Conservation (phyloP, 2,113 vertebrate species). For the Pampusana beccarii region DNA sequence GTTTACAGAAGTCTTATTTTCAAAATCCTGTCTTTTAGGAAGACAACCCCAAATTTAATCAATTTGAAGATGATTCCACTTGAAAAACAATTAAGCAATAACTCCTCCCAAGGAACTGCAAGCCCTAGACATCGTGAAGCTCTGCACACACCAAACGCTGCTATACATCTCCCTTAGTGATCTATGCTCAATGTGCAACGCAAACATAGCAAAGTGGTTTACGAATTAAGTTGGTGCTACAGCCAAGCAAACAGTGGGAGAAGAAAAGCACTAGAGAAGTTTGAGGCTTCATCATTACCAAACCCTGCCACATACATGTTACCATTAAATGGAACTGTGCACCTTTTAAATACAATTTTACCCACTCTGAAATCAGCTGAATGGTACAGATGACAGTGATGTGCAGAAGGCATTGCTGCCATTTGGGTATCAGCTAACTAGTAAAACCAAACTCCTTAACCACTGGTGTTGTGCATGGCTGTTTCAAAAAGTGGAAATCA, state of each 20-base stretch:
- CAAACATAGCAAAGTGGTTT: rapidly evolving
- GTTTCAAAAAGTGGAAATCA: not conserved
- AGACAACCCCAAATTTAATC: not conserved
- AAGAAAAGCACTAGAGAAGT: not conserved
- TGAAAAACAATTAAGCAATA: not conserved
- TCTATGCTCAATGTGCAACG: rapidly evolving
- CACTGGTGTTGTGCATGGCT: not conserved
- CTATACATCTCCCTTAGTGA: not conserved
- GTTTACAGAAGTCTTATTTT: not conserved
- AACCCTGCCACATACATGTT: not conserved
- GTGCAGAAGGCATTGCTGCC: not conserved
- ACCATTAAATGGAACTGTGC: not conserved
- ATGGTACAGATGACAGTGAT: rapidly evolving
- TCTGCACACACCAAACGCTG: not conserved
- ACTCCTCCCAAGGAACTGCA: not conserved
- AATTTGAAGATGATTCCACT: not conserved
- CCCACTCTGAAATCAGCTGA: rapidly evolving
- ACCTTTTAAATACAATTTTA: not conserved
- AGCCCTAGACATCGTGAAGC: not conserved
- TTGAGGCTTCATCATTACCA: not conserved
- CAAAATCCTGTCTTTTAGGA: not conserved
- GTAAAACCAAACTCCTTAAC: not conserved
- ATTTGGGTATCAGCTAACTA: not conserved
- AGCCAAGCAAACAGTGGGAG: not conserved
- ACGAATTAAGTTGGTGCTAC: not conserved